Conservation (phyloP, 2,113 vertebrate genomes). For the Sylvia atricapilla region DNA sequence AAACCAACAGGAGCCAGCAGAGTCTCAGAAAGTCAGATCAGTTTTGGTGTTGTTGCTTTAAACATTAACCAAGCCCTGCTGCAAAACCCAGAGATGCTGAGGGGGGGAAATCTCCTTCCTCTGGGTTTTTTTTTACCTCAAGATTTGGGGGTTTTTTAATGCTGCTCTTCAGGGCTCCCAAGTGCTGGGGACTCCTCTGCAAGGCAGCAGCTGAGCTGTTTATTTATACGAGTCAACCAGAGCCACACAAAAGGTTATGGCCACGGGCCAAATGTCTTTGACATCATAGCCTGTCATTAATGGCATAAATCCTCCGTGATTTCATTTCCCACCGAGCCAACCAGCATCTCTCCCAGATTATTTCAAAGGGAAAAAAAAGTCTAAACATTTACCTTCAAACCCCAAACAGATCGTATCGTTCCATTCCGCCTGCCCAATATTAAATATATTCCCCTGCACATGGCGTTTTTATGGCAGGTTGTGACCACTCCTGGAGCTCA, state of each 20-base stretch:
- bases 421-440: not conserved
- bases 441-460: slow-evolving; percentile 35
- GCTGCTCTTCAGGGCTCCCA: not conserved
- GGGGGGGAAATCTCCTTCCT: not conserved
- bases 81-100: not conserved
- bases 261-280: slow-evolving; percentile 48
- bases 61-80: not conserved
- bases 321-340: slow-evolving; percentile 62
- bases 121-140: not conserved
- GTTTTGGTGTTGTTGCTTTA: not conserved
- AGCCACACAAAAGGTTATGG: slow-evolving; percentile 63
- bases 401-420: slow-evolving; percentile 53
- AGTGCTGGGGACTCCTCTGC: not conserved
- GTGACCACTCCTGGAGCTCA: not conserved
- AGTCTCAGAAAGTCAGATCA: not conserved
- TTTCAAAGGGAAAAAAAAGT: slow-evolving; percentile 53
- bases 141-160: not conserved
- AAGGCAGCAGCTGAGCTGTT: slow-evolving; percentile 43
- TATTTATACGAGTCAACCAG: slow-evolving; percentile 42
- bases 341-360: slow-evolving; percentile 47
- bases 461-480: slow-evolving; percentile 56
- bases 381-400: slow-evolving; percentile 60
- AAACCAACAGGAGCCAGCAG: not conserved
- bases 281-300: slow-evolving; percentile 63
- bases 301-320: slow-evolving; percentile 58